These are phyloP conservation scores for Hirtodrosophila histrioides DNA, from an alignment of 2,888 invertebrate species.

Conservation along the genomic window DNA sequence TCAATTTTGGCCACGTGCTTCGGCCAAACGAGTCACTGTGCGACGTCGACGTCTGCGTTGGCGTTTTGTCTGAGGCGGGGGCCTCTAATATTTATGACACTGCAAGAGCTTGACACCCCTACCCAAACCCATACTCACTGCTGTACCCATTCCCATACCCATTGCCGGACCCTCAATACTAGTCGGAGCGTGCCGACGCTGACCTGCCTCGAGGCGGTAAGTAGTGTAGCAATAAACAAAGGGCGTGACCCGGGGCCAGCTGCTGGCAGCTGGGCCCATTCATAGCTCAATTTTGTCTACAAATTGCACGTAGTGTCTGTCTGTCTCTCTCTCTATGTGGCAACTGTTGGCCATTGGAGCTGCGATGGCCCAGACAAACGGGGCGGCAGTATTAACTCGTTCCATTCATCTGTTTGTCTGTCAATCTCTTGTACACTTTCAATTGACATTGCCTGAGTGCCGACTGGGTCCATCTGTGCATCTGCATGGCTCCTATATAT, in stretches of 20 bases:
- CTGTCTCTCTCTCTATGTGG: not conserved
- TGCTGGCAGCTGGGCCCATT: constrained; percentile 11
- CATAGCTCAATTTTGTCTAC: constrained; percentile 56
- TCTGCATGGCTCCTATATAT: not conserved
- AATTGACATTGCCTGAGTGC: constrained; percentile 27
- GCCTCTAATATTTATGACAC: constrained; percentile 72
- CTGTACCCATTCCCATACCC: too few species aligned
- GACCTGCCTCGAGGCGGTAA: constrained; percentile 42
- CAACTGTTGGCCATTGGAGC: constrained; percentile 23
- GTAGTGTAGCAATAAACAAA: constrained; percentile 48
- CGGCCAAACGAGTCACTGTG: too few species aligned
- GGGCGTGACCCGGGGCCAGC: constrained; percentile 14
- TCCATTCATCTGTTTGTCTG: constrained; percentile 1
- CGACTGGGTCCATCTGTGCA: constrained; percentile 1
- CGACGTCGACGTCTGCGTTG: constrained; percentile 8
- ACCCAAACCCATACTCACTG: not conserved
- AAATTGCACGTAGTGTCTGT: constrained; percentile 40
- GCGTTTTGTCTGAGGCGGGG: constrained; percentile 38
- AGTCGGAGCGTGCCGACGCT: constrained; percentile 18
- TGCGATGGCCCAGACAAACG: constrained; percentile 27
- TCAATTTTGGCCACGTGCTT: too few species aligned
- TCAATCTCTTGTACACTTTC: constrained; percentile 31
- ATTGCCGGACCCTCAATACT: not conserved
- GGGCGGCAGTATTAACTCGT: constrained; percentile 29
- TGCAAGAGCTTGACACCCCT: constrained; percentile 32